Evolutionary conservation across 2,888 invertebrate genomes (phyloP), one percentile per base, ranked within the genome.

Genomic region (Drosophila siamana): DNA sequence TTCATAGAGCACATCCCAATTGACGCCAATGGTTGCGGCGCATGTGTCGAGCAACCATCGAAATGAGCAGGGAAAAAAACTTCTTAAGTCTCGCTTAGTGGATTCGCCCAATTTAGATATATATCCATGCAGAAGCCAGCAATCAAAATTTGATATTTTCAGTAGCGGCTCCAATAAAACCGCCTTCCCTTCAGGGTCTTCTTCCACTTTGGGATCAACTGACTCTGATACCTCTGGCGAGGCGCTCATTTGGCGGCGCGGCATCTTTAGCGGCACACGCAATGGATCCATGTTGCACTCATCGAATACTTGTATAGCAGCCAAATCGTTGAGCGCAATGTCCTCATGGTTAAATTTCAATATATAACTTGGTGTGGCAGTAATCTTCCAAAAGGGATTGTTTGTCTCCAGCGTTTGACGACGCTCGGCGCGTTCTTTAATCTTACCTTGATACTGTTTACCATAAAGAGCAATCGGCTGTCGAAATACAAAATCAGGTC

Each of bases 31-130:
- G 7, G 90, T 89, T 8, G 88, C 80, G 0, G 92, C 90, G 66
- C 92, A 92, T 0, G 86, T 90, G 22, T 92, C 89, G n/a, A 92
- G 46, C 2, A 92, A 68, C 92, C 92, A 92, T 38, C 86, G 80
- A 54, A 92, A 92, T 13, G 84, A 91, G 36, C 78, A 65, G 6
- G 92, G 90, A 9, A 92, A 88, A 43, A 84, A 77, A 5, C 74
- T 64, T 22, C 88, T 80, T 2, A 91, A 19, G 26, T 88, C 72
- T 0, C 68, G 66, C 16, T 82, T 84, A 43, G 89, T 80, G 0
- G 52, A n/a, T 8, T 73, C 74, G 2, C 16, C 72, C 0, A 90
- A 47, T 1, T 30, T 63, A 1, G 11, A 2, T 6, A 75, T 22
- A 22, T 72, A 65, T 0, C 91, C 92, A 41, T 90, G 74, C 1